A percentile compares a stretch with the other conserved stretches of the same genome.
phyloP scores from a whole-genome alignment of 2,797 vertebrate species.

The Cossypha niveicapilla region DNA sequence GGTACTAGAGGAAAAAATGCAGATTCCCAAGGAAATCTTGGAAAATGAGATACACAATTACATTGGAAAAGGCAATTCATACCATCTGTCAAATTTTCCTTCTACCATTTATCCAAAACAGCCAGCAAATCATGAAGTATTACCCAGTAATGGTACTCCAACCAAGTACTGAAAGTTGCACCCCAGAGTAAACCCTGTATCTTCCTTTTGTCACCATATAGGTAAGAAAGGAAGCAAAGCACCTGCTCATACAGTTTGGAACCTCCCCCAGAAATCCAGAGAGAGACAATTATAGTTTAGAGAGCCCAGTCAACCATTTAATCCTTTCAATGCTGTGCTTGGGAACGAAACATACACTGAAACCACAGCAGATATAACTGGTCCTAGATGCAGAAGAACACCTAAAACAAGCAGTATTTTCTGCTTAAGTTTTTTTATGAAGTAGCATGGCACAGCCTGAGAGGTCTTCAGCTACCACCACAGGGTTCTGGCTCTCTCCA shows the following conservation, averaged over 20 bases:
- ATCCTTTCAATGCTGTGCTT: background rate
- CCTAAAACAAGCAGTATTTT: background rate
- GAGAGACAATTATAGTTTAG: background rate
- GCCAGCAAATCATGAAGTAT: background rate
- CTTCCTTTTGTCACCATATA: fast-evolving
- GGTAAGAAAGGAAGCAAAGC: background rate
- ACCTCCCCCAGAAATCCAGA: background rate
- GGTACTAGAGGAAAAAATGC: background rate
- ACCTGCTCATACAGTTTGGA: background rate
- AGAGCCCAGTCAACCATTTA: background rate
- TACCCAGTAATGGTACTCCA: background rate
- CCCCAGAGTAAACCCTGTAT: background rate
- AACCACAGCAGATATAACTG: background rate
- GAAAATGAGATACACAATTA: background rate
- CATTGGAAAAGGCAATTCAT: background rate
- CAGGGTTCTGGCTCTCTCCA: background rate
- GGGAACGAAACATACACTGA: fast-evolving
- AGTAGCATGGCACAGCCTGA: fast-evolving
- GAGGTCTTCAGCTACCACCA: background rate
- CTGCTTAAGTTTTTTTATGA: background rate
- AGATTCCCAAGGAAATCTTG: background rate
- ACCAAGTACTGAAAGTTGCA: background rate
- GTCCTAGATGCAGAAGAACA: background rate
- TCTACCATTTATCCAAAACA: background rate
- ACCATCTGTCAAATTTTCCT: background rate